phyloP scores from a whole-genome alignment of 2,888 invertebrate genomes.

The Yponomeuta malinellus region DNA sequence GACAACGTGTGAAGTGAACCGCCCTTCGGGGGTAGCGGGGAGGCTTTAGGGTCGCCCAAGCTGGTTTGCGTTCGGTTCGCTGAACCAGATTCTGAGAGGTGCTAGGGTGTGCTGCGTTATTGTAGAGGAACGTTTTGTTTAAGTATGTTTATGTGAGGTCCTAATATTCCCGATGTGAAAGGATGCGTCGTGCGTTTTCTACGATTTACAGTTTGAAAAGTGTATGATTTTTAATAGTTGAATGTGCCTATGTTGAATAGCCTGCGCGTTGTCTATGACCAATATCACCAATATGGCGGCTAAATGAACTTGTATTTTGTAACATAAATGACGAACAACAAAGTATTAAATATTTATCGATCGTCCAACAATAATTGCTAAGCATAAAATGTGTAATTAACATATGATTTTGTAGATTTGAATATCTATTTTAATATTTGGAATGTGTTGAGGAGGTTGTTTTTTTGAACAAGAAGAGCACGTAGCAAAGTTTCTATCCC shows the following conservation, averaged over 20 bases:
- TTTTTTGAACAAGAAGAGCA: background rate
- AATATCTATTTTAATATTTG: background rate
- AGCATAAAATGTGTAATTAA: background rate
- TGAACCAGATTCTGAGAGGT: background rate
- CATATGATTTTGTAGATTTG: background rate
- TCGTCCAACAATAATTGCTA: background rate
- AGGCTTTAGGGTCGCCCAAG: background rate
- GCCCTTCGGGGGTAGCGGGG: no score
- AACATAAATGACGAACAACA: background rate
- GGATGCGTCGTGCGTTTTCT: no score
- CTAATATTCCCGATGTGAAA: no score
- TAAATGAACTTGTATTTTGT: background rate
- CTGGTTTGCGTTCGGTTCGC: background rate
- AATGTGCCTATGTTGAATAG: no score
- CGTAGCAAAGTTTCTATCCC: background rate
- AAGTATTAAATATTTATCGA: background rate
- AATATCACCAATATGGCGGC: background rate
- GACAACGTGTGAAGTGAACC: slow-evolving; percentile 50
- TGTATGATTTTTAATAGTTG: no score
- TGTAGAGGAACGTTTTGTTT: no score
- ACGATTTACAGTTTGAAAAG: no score
- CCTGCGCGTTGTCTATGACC: background rate
- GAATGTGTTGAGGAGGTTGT: background rate
- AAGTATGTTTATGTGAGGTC: no score
- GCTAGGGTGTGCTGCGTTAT: no score